These are phyloP conservation scores for Drosophila auraria DNA, from an alignment of 1,140 invertebrate species.

Conservation along the genomic window DNA sequence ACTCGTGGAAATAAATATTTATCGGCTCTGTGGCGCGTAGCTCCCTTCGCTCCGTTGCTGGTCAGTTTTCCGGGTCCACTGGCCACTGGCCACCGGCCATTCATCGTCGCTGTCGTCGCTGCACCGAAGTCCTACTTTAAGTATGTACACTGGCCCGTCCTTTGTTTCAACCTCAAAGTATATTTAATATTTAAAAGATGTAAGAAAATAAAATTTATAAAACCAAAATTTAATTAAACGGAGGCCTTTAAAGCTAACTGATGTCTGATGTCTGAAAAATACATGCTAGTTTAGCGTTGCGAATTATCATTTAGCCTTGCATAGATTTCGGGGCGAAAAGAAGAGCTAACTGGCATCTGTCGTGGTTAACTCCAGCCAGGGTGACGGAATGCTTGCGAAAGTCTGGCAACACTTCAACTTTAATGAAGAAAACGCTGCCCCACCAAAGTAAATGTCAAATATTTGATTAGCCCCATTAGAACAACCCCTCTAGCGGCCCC, in stretches of 20 bases:
- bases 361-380: not conserved
- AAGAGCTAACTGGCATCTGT: not conserved
- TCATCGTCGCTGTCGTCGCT: constrained; percentile 27
- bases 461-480: constrained; percentile 80
- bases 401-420: constrained; percentile 51
- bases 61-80: constrained; percentile 2
- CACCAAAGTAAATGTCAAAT: constrained; percentile 73
- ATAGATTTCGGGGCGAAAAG: no score
- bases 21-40: constrained; percentile 63
- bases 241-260: not conserved
- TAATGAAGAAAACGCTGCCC: constrained; percentile 36
- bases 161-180: no score
- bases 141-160: constrained; percentile 46
- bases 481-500: constrained; percentile 24
- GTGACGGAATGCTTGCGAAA: constrained; percentile 10
- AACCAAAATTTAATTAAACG: not conserved
- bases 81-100: constrained; percentile 8
- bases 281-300: no score
- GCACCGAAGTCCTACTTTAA: constrained; percentile 51
- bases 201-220: no score
- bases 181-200: not conserved
- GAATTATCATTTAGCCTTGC: not conserved
- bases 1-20: constrained; percentile 72
- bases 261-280: not conserved
- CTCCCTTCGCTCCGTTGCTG: constrained; percentile 27